Base-by-base conservation (phyloP, 1,140 invertebrate species). In the Limonius californicus region DNA sequence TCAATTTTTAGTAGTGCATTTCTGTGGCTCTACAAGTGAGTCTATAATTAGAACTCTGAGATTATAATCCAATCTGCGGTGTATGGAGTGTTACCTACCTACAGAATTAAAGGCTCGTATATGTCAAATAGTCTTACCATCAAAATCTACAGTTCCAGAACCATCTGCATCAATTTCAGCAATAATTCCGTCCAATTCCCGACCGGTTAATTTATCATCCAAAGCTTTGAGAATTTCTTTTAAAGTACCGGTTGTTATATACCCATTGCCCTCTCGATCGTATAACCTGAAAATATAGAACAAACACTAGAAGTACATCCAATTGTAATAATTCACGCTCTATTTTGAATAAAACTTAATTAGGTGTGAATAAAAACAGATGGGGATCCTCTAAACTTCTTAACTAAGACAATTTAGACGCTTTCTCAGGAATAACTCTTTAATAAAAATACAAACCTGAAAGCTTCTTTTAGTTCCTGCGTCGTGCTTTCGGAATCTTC, bases 131-230 rank as follows among this genome's bases (percentile, higher is more conserved):
- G n/a, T 19, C 11, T 57, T 57, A 91, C 89, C 89, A 80, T 92
- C 90, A 75, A 91, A 92, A 75, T 92, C 91, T 57, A 95, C 92
- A 32, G 92, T 95, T 71, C 92, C 92, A 32, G 91, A 93, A 53
- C 92, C 92, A 76, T 96, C 94, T 64, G 93, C 93, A 78, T 96
- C 94, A 72, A 96, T 96, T 82, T 96, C 94, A 68, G 89, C 88
- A 66, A 92, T 93, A 76, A 96, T 96, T 54, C 93, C 92, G 74
- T 95, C 92, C 55, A 96, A 81, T 72, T 90, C 88, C 9, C 86
- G 81, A 70, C 85, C 88, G 54, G 87, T 92, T 1, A 96, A 82
- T 76, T 95, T 95, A 74, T 95, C 92, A 70, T 96, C 94, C 16
- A 96, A 81, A 3, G 94, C 94, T 20, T 87, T 87, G 15, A 96